These are phyloP conservation scores for Nasua narica DNA, from an alignment of 2,797 vertebrate species.

Conservation along the genomic window DNA sequence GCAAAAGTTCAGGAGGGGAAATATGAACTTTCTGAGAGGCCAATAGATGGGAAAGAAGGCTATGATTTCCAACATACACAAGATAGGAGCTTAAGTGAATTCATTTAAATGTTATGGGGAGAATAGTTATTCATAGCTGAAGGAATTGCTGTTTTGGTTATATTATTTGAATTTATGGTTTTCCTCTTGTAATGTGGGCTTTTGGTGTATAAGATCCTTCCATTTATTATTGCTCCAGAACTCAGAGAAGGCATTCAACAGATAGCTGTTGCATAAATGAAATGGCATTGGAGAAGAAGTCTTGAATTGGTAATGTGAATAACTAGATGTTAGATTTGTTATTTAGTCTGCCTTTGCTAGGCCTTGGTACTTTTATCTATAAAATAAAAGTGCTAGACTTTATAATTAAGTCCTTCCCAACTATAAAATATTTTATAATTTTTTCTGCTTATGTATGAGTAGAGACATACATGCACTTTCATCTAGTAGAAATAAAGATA, in stretches of 20 bases:
- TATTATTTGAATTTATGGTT: not conserved
- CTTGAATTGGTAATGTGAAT: not conserved
- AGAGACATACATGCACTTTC: constrained; percentile 39
- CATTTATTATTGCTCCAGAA: not conserved
- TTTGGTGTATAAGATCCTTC: not conserved
- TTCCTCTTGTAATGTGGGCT: not conserved
- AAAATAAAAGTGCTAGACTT: constrained; percentile 58
- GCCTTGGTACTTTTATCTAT: not conserved
- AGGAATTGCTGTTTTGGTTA: not conserved
- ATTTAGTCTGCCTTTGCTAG: constrained; percentile 35
- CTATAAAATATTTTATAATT: constrained; percentile 67
- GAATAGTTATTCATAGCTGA: not conserved
- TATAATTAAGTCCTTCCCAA: constrained; percentile 66
- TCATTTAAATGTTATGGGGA: not conserved
- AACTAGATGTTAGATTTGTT: constrained; percentile 39
- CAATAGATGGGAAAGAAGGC: not conserved
- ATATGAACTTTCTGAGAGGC: not conserved
- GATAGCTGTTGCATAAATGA: not conserved
- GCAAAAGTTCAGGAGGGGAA: not conserved
- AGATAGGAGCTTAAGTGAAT: not conserved
- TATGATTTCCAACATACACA: not conserved
- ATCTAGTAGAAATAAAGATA: constrained; percentile 69
- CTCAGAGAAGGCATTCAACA: not conserved
- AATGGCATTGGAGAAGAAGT: not conserved
- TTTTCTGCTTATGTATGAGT: constrained; percentile 59